Percentiles rank a stretch among this genome's conserved stretches.
These are phyloP conservation scores for Plecturocebus donacophilus DNA, from an alignment of 2,113 vertebrate genomes.

Conservation along the genomic window DNA sequence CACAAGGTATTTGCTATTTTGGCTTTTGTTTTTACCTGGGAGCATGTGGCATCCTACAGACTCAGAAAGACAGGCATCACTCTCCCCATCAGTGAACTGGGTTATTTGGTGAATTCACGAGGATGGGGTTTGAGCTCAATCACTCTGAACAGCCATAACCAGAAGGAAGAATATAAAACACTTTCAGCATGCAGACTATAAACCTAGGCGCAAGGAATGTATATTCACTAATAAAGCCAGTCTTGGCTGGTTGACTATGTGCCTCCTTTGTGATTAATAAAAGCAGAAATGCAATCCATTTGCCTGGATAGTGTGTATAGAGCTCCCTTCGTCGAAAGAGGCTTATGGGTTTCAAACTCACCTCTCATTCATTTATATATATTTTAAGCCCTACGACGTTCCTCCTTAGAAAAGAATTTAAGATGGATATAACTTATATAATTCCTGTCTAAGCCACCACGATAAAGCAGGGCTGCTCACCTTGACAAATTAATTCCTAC, in stretches of 20 bases:
- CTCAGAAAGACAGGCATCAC: background rate
- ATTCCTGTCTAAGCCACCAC: constrained; percentile 39
- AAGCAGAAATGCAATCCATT: constrained; percentile 56
- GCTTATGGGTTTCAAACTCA: constrained; percentile 1
- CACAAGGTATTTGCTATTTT: background rate
- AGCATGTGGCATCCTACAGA: background rate
- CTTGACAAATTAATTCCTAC: constrained; percentile 32
- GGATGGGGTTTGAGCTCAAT: background rate
- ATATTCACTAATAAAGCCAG: constrained; percentile 42
- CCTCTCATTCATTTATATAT: constrained; percentile 36
- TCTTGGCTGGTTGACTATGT: constrained; percentile 38
- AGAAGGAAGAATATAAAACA: constrained; percentile 55
- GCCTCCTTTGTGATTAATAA: constrained; percentile 68
- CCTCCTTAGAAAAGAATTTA: constrained; percentile 34
- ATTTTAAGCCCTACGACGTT: constrained; percentile 27
- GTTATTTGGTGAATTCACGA: constrained; percentile 34
- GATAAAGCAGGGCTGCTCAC: background rate
- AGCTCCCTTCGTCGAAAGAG: background rate
- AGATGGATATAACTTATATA: background rate
- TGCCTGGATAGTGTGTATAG: background rate
- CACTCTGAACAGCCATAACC: constrained; percentile 30
- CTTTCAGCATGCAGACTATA: constrained; percentile 40
- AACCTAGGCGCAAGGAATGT: constrained; percentile 42
- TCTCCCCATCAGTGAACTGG: background rate
- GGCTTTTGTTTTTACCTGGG: background rate